phyloP scores from a whole-genome alignment of 2,888 invertebrate species.

The Agrochola macilenta region DNA sequence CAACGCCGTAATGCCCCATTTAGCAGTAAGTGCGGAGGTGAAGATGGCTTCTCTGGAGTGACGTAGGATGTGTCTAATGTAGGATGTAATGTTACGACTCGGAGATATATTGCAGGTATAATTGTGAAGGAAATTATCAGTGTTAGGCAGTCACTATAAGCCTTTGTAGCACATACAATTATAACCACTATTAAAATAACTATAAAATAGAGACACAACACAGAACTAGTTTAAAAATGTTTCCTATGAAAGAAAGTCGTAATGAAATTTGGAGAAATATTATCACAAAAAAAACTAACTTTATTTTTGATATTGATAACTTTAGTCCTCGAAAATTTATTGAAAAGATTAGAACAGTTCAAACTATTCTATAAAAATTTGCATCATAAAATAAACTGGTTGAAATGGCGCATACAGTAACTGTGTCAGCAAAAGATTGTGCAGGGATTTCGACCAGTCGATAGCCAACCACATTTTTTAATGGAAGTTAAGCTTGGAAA shows the following conservation, averaged over 20 bases:
- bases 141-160: not conserved
- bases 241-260: not conserved
- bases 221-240: not conserved
- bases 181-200: not conserved
- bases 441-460: slow-evolving; percentile 5
- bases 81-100: slow-evolving; percentile 1
- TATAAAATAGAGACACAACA: not conserved
- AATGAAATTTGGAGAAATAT: not conserved
- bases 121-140: not conserved
- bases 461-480: slow-evolving; percentile 5
- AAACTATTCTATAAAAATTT: not conserved
- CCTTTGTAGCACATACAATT: not conserved
- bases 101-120: not conserved
- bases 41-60: slow-evolving; percentile 31
- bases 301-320: not conserved
- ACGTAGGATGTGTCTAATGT: slow-evolving; percentile 6
- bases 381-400: not conserved
- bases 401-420: slow-evolving; percentile 9
- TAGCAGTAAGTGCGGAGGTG: slow-evolving; percentile 37
- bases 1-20: slow-evolving; percentile 36
- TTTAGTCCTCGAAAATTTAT: not conserved
- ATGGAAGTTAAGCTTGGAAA: slow-evolving; percentile 16
- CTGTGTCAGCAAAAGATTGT: slow-evolving; percentile 39
- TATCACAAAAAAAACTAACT: not conserved
- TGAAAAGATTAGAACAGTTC: not conserved